Evolutionary conservation across 2,888 invertebrate species (phyloP).

Genomic region (Meandrusa payeni): DNA sequence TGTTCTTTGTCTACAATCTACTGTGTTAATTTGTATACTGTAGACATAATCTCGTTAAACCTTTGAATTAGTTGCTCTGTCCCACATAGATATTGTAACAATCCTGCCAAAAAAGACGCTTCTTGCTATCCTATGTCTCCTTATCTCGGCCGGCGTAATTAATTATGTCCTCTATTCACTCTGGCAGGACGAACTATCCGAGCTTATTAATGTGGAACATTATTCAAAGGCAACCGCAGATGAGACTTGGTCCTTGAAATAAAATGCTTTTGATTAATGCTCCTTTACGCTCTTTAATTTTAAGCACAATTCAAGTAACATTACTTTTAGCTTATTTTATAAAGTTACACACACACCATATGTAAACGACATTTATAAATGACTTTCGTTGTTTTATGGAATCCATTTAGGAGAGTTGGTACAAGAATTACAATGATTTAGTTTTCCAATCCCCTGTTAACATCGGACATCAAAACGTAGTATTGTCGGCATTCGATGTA

Average conservation of each 20-base stretch:
- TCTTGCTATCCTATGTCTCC: conserved; percentile 45
- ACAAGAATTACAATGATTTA: no score
- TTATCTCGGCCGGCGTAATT: conserved; percentile 54
- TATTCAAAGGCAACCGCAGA: conserved; percentile 70
- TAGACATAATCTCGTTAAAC: neutral
- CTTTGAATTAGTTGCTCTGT: conserved; percentile 11
- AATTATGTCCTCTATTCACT: conserved; percentile 63
- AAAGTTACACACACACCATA: no score
- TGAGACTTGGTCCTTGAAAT: conserved; percentile 58
- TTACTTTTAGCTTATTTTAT: no score
- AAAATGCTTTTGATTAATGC: conserved; percentile 55
- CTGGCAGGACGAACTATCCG: conserved; percentile 57
- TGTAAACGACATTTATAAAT: no score
- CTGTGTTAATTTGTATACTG: no score
- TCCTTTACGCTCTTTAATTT: conserved; percentile 30
- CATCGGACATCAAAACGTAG: no score
- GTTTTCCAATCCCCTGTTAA: no score
- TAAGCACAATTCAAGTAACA: no score
- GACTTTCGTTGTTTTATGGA: no score
- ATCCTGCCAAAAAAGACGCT: conserved; percentile 54
- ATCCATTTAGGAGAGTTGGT: no score
- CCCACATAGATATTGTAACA: conserved; percentile 19
- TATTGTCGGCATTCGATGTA: no score
- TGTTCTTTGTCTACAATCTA: no score
- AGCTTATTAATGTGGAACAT: conserved; percentile 74